Conservation (phyloP, 2,888 invertebrate genomes). For the Nineta flava region DNA sequence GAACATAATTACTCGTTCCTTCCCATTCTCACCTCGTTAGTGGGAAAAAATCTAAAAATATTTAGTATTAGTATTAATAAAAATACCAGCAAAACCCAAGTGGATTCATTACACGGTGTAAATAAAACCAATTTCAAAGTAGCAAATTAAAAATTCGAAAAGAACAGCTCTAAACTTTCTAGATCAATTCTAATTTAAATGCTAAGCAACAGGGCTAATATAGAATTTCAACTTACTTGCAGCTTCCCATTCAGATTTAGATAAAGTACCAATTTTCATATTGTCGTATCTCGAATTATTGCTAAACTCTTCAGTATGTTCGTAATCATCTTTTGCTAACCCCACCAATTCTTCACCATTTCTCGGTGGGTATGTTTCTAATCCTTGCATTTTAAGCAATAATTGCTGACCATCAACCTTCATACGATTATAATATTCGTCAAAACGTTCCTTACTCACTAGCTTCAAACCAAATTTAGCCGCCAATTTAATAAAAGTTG, state of each 20-base stretch:
- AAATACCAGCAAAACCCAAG: no score
- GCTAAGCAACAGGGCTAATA: background rate
- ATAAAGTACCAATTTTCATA: constrained; percentile 59
- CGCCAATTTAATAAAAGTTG: constrained; percentile 59
- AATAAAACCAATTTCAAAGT: no score
- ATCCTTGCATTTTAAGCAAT: constrained; percentile 60
- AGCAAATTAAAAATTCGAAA: no score
- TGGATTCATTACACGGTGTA: no score
- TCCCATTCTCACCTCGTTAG: no score
- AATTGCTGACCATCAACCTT: constrained; percentile 39
- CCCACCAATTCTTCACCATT: constrained; percentile 37
- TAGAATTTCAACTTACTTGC: constrained; percentile 47
- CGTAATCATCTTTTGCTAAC: constrained; percentile 47
- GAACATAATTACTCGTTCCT: no score
- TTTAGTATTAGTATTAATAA: no score
- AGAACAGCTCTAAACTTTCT: no score
- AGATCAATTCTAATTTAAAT: no score
- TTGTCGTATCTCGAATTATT: constrained; percentile 25
- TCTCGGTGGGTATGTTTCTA: constrained; percentile 65
- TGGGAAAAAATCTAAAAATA: no score
- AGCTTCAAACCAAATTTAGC: constrained; percentile 55
- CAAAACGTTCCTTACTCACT: constrained; percentile 54
- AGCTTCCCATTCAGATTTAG: constrained; percentile 85
- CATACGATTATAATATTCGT: constrained; percentile 58
- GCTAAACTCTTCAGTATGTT: constrained; percentile 48